These are phyloP conservation scores for Xiphophorus couchianus DNA, from an alignment of 2,113 vertebrate genomes.

Conservation along the genomic window DNA sequence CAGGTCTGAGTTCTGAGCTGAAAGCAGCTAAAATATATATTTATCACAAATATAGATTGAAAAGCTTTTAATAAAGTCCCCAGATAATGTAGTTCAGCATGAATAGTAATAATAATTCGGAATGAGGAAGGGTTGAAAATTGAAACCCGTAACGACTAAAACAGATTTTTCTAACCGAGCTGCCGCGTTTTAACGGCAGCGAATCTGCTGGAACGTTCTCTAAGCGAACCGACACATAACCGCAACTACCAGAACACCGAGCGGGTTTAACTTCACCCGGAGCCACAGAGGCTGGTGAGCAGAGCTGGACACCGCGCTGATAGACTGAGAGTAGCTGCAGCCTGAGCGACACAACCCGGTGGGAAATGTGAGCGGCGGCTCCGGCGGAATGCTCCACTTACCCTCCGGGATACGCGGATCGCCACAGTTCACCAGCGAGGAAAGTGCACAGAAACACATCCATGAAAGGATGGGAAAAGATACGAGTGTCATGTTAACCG, in stretches of 20 bases:
- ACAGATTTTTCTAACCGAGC: background rate
- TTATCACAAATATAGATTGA: background rate
- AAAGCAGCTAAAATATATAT: background rate
- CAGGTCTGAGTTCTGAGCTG: background rate
- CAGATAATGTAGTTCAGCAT: background rate
- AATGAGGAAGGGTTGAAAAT: background rate
- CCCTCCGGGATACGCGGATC: constrained; percentile 63
- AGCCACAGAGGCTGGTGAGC: too few relatives aligned
- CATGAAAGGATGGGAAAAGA: constrained; percentile 9
- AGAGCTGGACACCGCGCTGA: background rate
- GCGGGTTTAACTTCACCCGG: background rate
- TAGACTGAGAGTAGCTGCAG: background rate
- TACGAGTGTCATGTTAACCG: constrained; percentile 37
- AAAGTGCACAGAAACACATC: background rate
- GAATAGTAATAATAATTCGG: too few relatives aligned
- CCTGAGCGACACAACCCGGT: background rate
- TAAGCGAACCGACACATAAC: too few relatives aligned
- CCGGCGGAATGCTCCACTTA: constrained; percentile 31
- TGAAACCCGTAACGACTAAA: too few relatives aligned
- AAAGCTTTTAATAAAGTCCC: too few relatives aligned
- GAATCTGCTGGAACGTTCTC: constrained; percentile 3
- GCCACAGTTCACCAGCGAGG: constrained; percentile 30
- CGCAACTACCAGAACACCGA: background rate
- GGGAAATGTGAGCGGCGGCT: background rate
- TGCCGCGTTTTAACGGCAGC: background rate